These are phyloP conservation scores for Phortica okadai DNA, from an alignment of 2,888 invertebrate genomes.

Conservation along the genomic window DNA sequence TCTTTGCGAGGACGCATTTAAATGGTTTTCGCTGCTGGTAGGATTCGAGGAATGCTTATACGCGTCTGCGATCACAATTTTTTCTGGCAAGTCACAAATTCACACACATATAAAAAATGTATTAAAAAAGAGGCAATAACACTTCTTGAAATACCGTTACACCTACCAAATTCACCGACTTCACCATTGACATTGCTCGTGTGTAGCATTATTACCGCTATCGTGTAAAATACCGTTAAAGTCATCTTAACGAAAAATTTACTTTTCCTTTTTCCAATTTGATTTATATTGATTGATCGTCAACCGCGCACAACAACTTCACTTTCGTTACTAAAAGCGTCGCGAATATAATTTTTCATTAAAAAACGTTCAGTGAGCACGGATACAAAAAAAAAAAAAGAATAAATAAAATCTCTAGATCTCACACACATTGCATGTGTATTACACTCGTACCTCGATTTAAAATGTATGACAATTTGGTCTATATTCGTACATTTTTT, in stretches of 20 bases:
- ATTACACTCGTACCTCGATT: conserved; percentile 30
- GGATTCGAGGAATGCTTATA: conserved; percentile 34
- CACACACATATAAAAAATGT: not conserved
- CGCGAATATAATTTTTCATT: conserved; percentile 24
- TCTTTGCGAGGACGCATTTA: conserved; percentile 38
- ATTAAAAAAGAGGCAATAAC: not conserved
- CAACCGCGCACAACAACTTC: conserved; percentile 22
- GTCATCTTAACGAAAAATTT: conserved; percentile 38
- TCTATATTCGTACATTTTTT: conserved; percentile 44
- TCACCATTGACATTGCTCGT: conserved; percentile 53
- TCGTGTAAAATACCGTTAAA: conserved; percentile 47
- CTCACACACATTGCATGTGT: conserved; percentile 16
- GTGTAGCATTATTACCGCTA: conserved; percentile 49
- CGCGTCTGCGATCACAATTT: conserved; percentile 46
- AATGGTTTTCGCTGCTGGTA: conserved; percentile 20
- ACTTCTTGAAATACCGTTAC: not conserved
- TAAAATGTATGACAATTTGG: no score
- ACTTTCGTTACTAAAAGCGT: conserved; percentile 20
- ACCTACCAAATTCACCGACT: conserved; percentile 67
- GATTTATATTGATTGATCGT: not conserved
- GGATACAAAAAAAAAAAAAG: conserved; percentile 11
- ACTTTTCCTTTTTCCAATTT: conserved; percentile 32
- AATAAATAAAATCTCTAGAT: conserved; percentile 24
- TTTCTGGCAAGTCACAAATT: conserved; percentile 42
- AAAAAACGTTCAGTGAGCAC: conserved; percentile 13